Base-by-base conservation (phyloP, 2,797 vertebrate genomes). In the Alectoris magna region DNA sequence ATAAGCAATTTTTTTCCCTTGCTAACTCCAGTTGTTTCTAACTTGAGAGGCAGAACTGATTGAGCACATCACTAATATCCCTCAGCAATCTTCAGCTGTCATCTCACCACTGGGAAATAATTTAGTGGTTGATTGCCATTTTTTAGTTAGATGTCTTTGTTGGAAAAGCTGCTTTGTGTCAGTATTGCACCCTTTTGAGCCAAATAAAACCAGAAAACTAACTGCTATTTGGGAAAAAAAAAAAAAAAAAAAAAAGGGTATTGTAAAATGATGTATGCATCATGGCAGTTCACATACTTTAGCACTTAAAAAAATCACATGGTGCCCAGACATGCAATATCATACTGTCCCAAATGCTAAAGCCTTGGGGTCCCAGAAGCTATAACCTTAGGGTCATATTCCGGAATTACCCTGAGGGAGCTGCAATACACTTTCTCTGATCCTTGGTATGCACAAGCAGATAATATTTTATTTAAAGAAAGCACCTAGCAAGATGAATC, bases 391-490 rank as follows among this genome's bases (percentile, higher is more conserved):
- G 70, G 31, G 66, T 69, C 23, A 26, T 53, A 38, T 76, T 63
- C 56, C 59, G 51, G 10, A 84, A 34, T 22, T 87, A 41, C 55
- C 38, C 21, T 34, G 22, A 82, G 44, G 41, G 59, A 86, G 13
- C 44, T 76, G 43, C 4, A 44, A 67, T 75, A 48, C 6, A 31
- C 17, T 76, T 91, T 88, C 67, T 68, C 70, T 64, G 34, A 84
- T 82, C 80, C 74, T 14, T 83, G 27, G 23, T 44, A 68, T 7
- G 14, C 64, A 71, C 53, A 46, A 84, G 78, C 64, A 88, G 36
- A 21, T 55, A 93, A 31, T 43, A 81, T 39, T 90, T 91, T 26
- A 70, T 68, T 74, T 88, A 76, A 90, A 86, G 70, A 70, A 92
- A 86, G 39, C 15, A 88, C 19, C 9, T 68, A 82, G 48, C 21